phyloP scores from a whole-genome alignment of 2,888 invertebrate genomes.

The Smittia sp. region DNA sequence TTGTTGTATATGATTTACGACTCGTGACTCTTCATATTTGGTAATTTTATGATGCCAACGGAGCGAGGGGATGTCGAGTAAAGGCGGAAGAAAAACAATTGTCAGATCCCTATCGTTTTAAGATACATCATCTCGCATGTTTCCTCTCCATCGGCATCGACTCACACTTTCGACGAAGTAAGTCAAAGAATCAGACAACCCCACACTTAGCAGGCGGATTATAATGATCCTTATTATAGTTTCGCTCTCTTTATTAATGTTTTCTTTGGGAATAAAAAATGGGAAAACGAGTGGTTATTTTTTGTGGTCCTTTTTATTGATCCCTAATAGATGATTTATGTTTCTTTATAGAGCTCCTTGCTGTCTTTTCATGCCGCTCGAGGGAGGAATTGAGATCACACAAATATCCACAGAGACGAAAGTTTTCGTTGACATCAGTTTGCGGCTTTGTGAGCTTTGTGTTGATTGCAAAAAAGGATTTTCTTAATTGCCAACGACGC shows the following conservation, averaged over 20 bases:
- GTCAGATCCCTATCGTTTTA: slow-evolving; percentile 35
- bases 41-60: not conserved
- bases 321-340: slow-evolving; percentile 42
- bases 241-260: slow-evolving; percentile 30
- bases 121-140: slow-evolving; percentile 21
- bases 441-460: not conserved
- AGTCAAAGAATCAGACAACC: slow-evolving; percentile 23
- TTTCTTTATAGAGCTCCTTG: slow-evolving; percentile 21
- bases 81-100: not conserved
- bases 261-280: slow-evolving; percentile 18
- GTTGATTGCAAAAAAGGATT: slow-evolving; percentile 23
- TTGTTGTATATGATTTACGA: slow-evolving; percentile 25
- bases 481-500: slow-evolving; percentile 21
- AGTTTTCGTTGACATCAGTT: not conserved
- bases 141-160: not conserved
- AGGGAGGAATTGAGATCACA: slow-evolving; percentile 29
- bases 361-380: slow-evolving; percentile 37
- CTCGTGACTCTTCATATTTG: slow-evolving; percentile 29
- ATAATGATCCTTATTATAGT: slow-evolving; percentile 40
- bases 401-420: not conserved
- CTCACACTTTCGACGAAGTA: not conserved
- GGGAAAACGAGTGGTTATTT: slow-evolving; percentile 40
- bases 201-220: slow-evolving; percentile 34
- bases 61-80: not conserved
- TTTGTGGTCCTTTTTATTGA: slow-evolving; percentile 41